phyloP scores from a whole-genome alignment of 1,140 invertebrate genomes.

The Tribolium castaneum region DNA sequence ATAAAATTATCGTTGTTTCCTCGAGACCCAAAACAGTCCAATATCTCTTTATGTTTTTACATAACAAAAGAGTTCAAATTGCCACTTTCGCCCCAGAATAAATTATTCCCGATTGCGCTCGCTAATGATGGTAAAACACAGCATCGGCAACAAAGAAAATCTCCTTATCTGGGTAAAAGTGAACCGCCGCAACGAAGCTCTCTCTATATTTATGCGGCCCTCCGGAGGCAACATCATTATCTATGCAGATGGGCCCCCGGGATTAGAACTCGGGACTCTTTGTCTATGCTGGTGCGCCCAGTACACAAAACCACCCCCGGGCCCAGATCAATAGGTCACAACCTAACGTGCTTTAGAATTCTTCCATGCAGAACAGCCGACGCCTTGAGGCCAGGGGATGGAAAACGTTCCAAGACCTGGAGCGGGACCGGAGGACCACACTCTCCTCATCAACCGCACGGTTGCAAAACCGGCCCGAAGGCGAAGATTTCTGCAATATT shows the following conservation, averaged over 20 bases:
- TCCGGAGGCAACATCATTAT: slow-evolving; percentile 55
- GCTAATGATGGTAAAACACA: neutral
- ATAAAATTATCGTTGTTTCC: neutral
- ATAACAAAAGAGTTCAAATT: neutral
- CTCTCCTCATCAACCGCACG: neutral
- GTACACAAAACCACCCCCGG: slow-evolving; percentile 46
- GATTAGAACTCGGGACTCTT: slow-evolving; percentile 57
- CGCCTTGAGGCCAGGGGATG: slow-evolving; percentile 1
- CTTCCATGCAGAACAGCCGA: slow-evolving; percentile 41
- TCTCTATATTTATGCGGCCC: slow-evolving; percentile 44
- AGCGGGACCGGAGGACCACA: slow-evolving; percentile 6
- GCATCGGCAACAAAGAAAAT: slow-evolving; percentile 19
- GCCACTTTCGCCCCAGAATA: neutral
- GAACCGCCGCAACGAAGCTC: neutral
- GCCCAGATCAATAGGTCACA: slow-evolving; percentile 58
- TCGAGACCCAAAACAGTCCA: neutral
- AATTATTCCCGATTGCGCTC: neutral
- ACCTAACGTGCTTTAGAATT: slow-evolving; percentile 49
- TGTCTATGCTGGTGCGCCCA: slow-evolving; percentile 52
- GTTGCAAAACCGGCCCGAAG: neutral
- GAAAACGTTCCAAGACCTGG: neutral
- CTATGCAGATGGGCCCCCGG: slow-evolving; percentile 60
- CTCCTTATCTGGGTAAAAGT: slow-evolving; percentile 39
- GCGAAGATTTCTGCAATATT: neutral
- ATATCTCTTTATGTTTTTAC: neutral